Base-by-base conservation (phyloP, 92 coral and sea anemone species). In the Umimayanthus kanabou region DNA sequence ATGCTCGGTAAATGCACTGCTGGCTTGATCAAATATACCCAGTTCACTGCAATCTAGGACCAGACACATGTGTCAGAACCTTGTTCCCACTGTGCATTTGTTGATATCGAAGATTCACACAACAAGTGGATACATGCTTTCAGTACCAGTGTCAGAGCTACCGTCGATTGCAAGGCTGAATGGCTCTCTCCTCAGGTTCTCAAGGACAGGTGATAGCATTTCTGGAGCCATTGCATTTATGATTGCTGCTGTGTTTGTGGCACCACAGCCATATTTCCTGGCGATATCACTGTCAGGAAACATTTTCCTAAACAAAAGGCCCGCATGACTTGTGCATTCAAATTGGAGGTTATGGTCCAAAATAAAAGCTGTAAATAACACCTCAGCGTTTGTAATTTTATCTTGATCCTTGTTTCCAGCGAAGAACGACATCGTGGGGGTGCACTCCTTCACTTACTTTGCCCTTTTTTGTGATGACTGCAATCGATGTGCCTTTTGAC, bases 211-310 rank as follows among this genome's bases (percentile, higher is more conserved):
- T 11, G 37, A 7, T 9, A 79, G 80, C 85, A 77, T 87, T 78
- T 79, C 50, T 79, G 90, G 90, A 66, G 90, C 90, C 80, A 87
- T 77, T 47, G 90, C 90, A 79, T 79, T 87, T 26, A 87, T 76
- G 8, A 87, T 79, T 14, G 90, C 55, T 42, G 80, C 53, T 10
- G 85, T 29, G 61, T 87, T 87, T 33, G 80, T 87, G 11, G 18
- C 53, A 81, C 88, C 91, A 77, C 84, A 82, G 33, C 91, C 76
- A 58, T 69, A 82, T 67, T 74, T 89, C 22, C 79, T 20, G 29
- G 45, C 5, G 45, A 42, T 3, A 42, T 42, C 45, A 6, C 84
- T 45, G 14, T 47, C 53, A 0, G 88, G 91, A 61, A 67, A 67
- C 9, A 67, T 67, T 67, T 10, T 67, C 73, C 73, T 25, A 20